Base-by-base conservation (phyloP, 2,797 vertebrate genomes). In the Pseudopleuronectes americanus region DNA sequence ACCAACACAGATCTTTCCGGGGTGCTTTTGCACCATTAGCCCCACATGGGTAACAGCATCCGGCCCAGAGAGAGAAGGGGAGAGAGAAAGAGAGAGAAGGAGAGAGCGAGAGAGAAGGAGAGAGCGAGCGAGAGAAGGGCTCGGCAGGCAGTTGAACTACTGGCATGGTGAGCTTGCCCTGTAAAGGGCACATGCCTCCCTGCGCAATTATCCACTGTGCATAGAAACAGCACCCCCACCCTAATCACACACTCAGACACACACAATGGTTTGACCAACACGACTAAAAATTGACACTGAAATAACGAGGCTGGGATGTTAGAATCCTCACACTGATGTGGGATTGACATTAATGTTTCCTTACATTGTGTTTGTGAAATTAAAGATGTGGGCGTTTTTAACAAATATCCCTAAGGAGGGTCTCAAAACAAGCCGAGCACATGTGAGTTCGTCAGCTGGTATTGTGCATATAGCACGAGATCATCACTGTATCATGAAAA, bases 171-270 rank as follows among this genome's bases (percentile, higher is more conserved):
- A 89, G 87, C 84, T 78, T 84, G 83, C 83, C 83, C 89, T 86
- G 86, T 86, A 90, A 92, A 91, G 92, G 84, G 71, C 90, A 90
- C 85, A 90, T 88, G 92, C 91, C 89, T 90, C 90, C 71, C 72
- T 84, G 84, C 89, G 63, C 87, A 90, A 90, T 93, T 91, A 89
- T 88, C 75, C 84, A 84, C 72, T 86, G 80, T 89, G 83, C 90
- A 81, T 84, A 85, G 89, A 93, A 89, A 86, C 85, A 73, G 55
- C 81, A 67, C 85, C 81, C 56, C 64, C 84, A 67, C 77, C 74
- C 84, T 70, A 71, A 68, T 63, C 76, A 84, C 79, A 81, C 28
- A 53, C 64, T 52, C 61, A 52, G 58, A 68, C 77, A 74, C 73
- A 80, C 70, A 76, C 76, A 84, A 81, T 87, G 64, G 78, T 89